A percentile compares a stretch with the other conserved stretches of the same genome.
phyloP scores from a whole-genome alignment of 1,140 invertebrate genomes.

The Melipona quadrifasciata region DNA sequence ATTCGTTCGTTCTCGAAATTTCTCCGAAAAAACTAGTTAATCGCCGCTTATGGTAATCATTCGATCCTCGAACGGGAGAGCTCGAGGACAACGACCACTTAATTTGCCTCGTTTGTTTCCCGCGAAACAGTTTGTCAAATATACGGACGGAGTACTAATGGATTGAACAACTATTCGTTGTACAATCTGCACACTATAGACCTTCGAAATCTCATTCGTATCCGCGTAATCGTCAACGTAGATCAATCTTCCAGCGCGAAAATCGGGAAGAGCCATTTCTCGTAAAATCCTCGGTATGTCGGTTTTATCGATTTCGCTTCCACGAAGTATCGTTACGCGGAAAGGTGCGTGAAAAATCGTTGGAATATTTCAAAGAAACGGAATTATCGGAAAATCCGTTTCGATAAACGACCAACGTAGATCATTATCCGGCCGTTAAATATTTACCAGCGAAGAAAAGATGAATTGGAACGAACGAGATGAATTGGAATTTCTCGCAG shows the following conservation, averaged over 20 bases:
- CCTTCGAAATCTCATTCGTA: too few species aligned
- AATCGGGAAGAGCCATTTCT: background rate
- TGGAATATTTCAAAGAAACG: background rate
- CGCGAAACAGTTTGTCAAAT: constrained; percentile 3
- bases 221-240: too few species aligned
- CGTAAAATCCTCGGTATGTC: background rate
- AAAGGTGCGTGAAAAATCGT: background rate
- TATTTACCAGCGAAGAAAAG: background rate
- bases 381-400: background rate
- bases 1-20: background rate
- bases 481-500: background rate
- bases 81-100: constrained; percentile 13
- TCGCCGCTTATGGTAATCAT: background rate
- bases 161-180: background rate
- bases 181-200: background rate
- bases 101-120: background rate
- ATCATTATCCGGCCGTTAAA: background rate
- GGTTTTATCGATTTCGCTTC: background rate
- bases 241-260: too few species aligned
- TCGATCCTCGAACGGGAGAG: background rate
- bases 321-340: background rate
- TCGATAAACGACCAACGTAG: background rate
- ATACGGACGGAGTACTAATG: background rate
- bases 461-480: background rate
- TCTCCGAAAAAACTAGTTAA: too few species aligned